A percentile compares a stretch with the other conserved stretches of the same genome.
Evolutionary conservation across 23 tunicate species (phyloP).

Genomic region (Ciona savignyi): DNA sequence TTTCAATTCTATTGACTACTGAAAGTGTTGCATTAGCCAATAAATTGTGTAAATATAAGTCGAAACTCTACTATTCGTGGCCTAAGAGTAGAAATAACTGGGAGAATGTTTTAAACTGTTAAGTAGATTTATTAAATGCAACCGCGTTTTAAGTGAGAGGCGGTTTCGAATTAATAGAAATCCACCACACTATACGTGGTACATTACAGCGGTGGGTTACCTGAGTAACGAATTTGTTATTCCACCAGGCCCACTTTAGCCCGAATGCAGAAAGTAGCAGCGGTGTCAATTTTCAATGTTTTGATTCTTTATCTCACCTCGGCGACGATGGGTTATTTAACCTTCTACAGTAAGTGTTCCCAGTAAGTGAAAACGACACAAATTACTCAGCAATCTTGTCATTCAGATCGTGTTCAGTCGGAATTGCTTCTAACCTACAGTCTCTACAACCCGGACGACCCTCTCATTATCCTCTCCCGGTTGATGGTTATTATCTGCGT

Average conservation of each 20-base stretch:
- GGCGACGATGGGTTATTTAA: conserved; percentile 73
- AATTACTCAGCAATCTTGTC: not conserved
- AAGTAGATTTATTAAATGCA: no score
- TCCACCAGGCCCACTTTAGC: conserved; percentile 53
- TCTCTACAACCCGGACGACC: conserved; percentile 41
- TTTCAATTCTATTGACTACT: no score
- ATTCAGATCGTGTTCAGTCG: conserved; percentile 54
- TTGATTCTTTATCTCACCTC: conserved; percentile 37
- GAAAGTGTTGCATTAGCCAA: no score
- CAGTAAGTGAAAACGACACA: not conserved
- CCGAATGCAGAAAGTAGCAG: conserved; percentile 77
- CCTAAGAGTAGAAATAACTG: no score
- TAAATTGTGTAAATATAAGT: no score
- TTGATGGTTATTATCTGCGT: conserved; percentile 84
- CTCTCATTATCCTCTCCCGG: conserved; percentile 42
- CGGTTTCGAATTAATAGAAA: no score
- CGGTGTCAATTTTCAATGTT: conserved; percentile 38
- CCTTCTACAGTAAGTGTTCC: conserved; percentile 72
- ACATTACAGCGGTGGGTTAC: no score
- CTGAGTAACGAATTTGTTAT: not conserved
- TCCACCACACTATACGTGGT: no score
- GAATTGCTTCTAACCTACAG: conserved; percentile 78
- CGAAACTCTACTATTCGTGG: no score
- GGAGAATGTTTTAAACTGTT: no score
- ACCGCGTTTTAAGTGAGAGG: no score